A percentile compares a stretch with the other conserved stretches of the same genome.
These are phyloP conservation scores for Dendroctonus ponderosae DNA, from an alignment of 1,140 invertebrate species.

Conservation along the genomic window DNA sequence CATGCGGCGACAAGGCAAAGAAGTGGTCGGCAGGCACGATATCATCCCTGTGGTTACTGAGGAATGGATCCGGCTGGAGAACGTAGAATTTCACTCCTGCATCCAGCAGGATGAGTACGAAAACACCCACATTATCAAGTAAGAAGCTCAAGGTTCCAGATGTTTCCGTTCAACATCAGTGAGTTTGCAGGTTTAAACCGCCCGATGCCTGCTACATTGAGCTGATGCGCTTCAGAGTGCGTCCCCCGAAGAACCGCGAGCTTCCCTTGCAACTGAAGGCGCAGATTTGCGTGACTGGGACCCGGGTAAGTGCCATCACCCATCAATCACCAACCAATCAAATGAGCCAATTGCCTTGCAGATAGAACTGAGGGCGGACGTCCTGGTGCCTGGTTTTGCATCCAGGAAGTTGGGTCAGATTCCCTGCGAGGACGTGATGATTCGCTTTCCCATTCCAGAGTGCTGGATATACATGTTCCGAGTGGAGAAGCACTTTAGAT, in stretches of 20 bases:
- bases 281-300: slow-evolving; percentile 80
- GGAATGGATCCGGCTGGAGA: slow-evolving; percentile 97
- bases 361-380: slow-evolving; percentile 91
- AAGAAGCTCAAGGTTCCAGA: slow-evolving; percentile 35
- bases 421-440: slow-evolving; percentile 96
- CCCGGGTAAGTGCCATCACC: slow-evolving; percentile 61
- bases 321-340: neutral
- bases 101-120: slow-evolving; percentile 92
- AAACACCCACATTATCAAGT: slow-evolving; percentile 88
- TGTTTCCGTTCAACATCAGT: neutral
- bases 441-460: slow-evolving; percentile 97
- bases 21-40: slow-evolving; percentile 97
- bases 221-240: slow-evolving; percentile 92
- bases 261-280: slow-evolving; percentile 93
- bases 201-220: slow-evolving; percentile 98
- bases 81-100: slow-evolving; percentile 91
- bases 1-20: slow-evolving; percentile 92
- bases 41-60: slow-evolving; percentile 99
- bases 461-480: slow-evolving; percentile 99
- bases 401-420: slow-evolving; percentile 92
- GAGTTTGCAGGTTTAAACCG: slow-evolving; percentile 81
- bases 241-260: slow-evolving; percentile 95
- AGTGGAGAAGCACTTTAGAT: slow-evolving; percentile 97
- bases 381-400: slow-evolving; percentile 93
- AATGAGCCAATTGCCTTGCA: slow-evolving; percentile 45